phyloP scores from a whole-genome alignment of 2,113 vertebrate species.

The Odontophorus gujanensis region DNA sequence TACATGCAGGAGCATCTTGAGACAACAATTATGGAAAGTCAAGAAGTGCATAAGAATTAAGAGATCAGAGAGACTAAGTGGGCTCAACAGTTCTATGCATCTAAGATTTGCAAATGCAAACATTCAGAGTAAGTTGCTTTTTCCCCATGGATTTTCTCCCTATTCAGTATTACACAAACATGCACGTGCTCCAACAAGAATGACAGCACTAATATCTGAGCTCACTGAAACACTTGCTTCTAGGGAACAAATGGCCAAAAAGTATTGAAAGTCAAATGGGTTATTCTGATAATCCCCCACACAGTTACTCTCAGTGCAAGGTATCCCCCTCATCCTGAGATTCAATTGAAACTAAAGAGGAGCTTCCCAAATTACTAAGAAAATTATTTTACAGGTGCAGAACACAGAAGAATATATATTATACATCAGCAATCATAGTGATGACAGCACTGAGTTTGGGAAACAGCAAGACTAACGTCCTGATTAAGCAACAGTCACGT shows the following conservation, averaged over 20 bases:
- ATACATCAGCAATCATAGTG: not conserved
- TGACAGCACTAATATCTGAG: not conserved
- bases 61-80: conserved; percentile 28
- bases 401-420: not conserved
- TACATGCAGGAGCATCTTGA: conserved; percentile 69
- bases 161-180: not conserved
- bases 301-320: conserved; percentile 18
- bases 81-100: conserved; percentile 42
- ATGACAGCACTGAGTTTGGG: conserved; percentile 51
- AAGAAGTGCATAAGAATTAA: conserved; percentile 52
- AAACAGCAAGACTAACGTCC: conserved; percentile 19
- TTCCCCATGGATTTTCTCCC: conserved; percentile 69
- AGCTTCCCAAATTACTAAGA: not conserved
- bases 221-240: not conserved
- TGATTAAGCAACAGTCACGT: conserved; percentile 25
- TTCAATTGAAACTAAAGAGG: not conserved
- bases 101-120: conserved; percentile 51
- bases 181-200: not conserved
- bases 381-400: not conserved
- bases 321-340: not conserved
- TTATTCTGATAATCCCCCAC: conserved; percentile 2
- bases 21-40: conserved; percentile 48
- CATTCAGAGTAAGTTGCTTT: conserved; percentile 61
- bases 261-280: not conserved
- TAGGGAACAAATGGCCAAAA: conserved; percentile 17